phyloP scores from a whole-genome alignment of 2,888 invertebrate genomes.

The Meiosimyza platycephala region DNA sequence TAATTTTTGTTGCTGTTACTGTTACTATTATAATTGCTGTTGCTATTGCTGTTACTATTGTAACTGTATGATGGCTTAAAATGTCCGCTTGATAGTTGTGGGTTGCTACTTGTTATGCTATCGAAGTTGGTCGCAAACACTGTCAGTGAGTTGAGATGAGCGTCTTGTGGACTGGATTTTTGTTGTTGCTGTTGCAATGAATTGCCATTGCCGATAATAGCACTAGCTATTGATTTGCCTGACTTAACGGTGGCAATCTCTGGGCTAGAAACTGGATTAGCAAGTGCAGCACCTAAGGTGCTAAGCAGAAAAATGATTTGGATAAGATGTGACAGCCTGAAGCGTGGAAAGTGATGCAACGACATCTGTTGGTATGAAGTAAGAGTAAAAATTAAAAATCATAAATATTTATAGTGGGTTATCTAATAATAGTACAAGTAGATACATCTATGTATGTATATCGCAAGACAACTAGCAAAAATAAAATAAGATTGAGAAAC shows the following conservation, averaged over 20 bases:
- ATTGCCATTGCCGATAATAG: background rate
- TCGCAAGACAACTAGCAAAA: no score
- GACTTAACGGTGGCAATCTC: slow-evolving; percentile 54
- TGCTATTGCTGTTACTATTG: slow-evolving; percentile 13
- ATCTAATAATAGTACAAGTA: no score
- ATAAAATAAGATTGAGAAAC: no score
- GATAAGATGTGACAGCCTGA: slow-evolving; percentile 19
- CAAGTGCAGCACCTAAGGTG: slow-evolving; percentile 25
- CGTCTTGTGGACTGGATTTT: slow-evolving; percentile 50
- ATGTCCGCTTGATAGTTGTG: slow-evolving; percentile 35
- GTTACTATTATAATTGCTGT: slow-evolving; percentile 34
- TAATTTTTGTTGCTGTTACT: no score
- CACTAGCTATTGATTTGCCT: slow-evolving; percentile 46
- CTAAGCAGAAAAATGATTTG: slow-evolving; percentile 37
- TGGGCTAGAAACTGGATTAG: slow-evolving; percentile 56
- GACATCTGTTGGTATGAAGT: slow-evolving; percentile 22
- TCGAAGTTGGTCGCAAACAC: slow-evolving; percentile 62
- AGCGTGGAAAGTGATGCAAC: background rate
- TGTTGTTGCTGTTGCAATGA: slow-evolving; percentile 36
- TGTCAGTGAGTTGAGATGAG: slow-evolving; percentile 60
- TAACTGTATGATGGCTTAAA: slow-evolving; percentile 59
- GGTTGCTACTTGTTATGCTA: slow-evolving; percentile 42
- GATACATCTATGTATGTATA: no score
- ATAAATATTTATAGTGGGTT: no score
- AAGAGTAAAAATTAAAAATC: background rate